phyloP scores from a whole-genome alignment of 1,140 invertebrate genomes.

The Eriosoma lanigerum region DNA sequence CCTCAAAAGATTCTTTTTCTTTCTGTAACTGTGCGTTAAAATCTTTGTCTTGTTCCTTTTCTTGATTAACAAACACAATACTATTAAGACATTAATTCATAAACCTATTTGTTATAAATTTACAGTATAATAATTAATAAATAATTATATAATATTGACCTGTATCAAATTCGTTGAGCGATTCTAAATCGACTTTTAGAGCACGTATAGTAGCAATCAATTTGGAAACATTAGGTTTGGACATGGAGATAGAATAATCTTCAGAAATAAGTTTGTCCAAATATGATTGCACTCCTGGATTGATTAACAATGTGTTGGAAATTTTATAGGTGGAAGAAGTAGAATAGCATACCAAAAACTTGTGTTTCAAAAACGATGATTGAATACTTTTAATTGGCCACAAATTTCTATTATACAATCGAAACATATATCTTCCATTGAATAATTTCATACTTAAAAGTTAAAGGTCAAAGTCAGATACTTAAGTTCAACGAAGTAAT shows the following conservation, averaged over 20 bases:
- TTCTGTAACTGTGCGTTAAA: slow-evolving; percentile 14
- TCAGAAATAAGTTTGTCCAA: slow-evolving; percentile 15
- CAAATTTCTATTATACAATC: neutral
- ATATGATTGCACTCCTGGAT: slow-evolving; percentile 22
- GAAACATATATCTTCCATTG: neutral
- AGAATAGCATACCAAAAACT: neutral
- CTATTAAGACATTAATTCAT: slow-evolving; percentile 14
- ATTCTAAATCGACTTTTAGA: slow-evolving; percentile 30
- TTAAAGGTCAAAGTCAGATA: too few species aligned
- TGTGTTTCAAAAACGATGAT: neutral
- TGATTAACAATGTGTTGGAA: neutral
- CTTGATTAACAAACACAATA: slow-evolving; percentile 34
- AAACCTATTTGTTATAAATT: neutral
- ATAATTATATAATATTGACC: slow-evolving; percentile 3
- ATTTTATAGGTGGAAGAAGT: neutral
- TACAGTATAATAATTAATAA: neutral
- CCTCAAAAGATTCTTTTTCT: slow-evolving; percentile 1
- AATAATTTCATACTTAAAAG: neutral
- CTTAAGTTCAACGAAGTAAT: too few species aligned
- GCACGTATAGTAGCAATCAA: slow-evolving; percentile 12
- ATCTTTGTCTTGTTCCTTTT: slow-evolving; percentile 34
- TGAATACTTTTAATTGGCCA: neutral
- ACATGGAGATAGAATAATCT: neutral
- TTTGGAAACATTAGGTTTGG: slow-evolving; percentile 6
- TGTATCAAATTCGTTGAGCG: slow-evolving; percentile 25